Evolutionary conservation across 2,113 vertebrate species (phyloP), one percentile per base, ranked within the genome.

Genomic region (Propithecus coquereli): DNA sequence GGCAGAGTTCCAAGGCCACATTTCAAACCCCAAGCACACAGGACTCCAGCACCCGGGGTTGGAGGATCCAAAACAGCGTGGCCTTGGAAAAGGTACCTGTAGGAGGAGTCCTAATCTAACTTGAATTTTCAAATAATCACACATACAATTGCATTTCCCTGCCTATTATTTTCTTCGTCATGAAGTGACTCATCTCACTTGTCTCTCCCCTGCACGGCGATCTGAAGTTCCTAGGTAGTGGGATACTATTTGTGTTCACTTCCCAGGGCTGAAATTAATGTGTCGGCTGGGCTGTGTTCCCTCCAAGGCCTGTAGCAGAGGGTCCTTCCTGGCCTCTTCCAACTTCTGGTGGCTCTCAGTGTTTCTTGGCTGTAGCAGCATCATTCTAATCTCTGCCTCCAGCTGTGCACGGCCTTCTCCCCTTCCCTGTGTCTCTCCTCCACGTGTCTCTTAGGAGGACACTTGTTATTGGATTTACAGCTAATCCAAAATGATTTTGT

Each of bases 401-500:
- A 7, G 13, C 8, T 47, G 45, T 30, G 13, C 23, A 6, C 2
- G 2, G 23, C 9, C 45, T 54, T 18, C 10, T 63, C n/a, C 63
- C 61, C 16, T 16, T 57, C 23, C 40, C n/a, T 25, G 23, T 47
- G 14, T 25, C 12, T 89, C 65, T 47, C 23, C 16, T 94, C 8
- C 57, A 34, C 30, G 17, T n/a, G 1, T 45, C 45, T 57, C 63
- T 86, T 65, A 40, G 5, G 50, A 88, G 16, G 52, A 66, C 0
- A 11, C 17, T 90, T 61, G 47, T 88, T 79, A 37, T 4, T 79
- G 61, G 12, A 77, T 54, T 93, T 93, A 54, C 54, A 12, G 74
- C 25, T 66, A 68, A 66, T 73, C 34, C 73, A 61, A 45, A 14
- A 61, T 66, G 40, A 95, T 63, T 57, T 83, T 52, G 52, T 93